Evolutionary conservation across 2,888 invertebrate species (phyloP), one percentile per base, ranked within the genome.

Genomic region (Drosophila suboccidentalis): DNA sequence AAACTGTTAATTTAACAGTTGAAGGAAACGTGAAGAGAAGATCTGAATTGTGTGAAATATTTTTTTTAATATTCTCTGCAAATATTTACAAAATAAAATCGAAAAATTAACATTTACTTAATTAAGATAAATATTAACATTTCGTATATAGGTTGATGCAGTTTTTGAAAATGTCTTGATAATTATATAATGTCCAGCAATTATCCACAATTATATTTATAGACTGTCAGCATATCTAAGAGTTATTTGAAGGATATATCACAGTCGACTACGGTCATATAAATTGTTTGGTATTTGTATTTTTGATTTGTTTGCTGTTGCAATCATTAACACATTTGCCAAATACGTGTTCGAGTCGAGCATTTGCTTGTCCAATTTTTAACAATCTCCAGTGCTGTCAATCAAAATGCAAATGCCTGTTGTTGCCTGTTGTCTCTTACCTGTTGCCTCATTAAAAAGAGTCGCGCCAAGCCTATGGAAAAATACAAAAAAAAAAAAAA

Each of bases 341-440:
- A 83, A 83, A 83, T 79, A 85, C 72, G 82, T 70, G 22, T 39
- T 22, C 50, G 57, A 50, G 15, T 49, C 68, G 61, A 66, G 43
- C 54, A 65, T 60, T 70, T 54, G 68, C 76, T 64, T 84, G 82
- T 71, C 67, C 83, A 80, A 73, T 72, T 73, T 73, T 55, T 64
- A 73, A 82, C 87, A 87, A 83, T 80, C 82, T 73, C 86, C 80
- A 61, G 38, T 39, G 82, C 87, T 87, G 87, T 87, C 87, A 87
- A 87, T 87, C 87, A 87, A 87, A 87, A 87, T 87, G 87, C 86
- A 87, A 87, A 86, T 87, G 69, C 64, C 55, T 69, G n/a, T n/a
- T 69, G 58, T 61, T 43, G 26, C 50, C 62, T 26, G 29, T 11
- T 43, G 49, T 49, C 70, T 44, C 47, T 41, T 57, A n/a, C 5